Evolutionary conservation across 2,113 vertebrate species (phyloP).

Genomic region (Catharus minimus): DNA sequence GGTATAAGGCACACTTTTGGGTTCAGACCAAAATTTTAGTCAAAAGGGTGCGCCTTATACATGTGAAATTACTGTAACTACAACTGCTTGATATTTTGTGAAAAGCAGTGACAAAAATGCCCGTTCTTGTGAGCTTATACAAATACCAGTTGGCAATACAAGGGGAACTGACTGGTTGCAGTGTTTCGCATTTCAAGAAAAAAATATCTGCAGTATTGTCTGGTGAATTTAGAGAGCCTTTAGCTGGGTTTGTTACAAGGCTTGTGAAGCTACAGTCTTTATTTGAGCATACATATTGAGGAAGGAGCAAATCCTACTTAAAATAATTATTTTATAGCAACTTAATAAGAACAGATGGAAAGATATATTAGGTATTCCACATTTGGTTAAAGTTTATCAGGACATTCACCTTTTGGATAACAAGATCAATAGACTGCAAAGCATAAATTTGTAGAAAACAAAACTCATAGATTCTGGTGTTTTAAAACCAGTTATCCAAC

Average conservation of each 20-base stretch:
- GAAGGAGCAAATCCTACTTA: neutral
- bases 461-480: neutral
- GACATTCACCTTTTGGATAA: neutral
- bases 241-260: neutral
- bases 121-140: neutral
- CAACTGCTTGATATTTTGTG: neutral
- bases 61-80: no score
- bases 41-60: no score
- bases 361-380: neutral
- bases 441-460: neutral
- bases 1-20: no score
- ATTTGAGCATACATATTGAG: neutral
- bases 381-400: neutral
- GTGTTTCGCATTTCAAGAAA: neutral
- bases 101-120: neutral
- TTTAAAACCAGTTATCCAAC: neutral
- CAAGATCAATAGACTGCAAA: neutral
- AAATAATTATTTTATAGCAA: neutral
- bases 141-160: neutral
- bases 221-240: neutral
- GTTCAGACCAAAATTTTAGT: no score
- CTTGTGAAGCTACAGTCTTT: neutral
- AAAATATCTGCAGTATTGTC: neutral
- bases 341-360: neutral
- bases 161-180: neutral